These are phyloP conservation scores for Cynopterus sphinx DNA, from an alignment of 2,797 vertebrate genomes.

Conservation along the genomic window DNA sequence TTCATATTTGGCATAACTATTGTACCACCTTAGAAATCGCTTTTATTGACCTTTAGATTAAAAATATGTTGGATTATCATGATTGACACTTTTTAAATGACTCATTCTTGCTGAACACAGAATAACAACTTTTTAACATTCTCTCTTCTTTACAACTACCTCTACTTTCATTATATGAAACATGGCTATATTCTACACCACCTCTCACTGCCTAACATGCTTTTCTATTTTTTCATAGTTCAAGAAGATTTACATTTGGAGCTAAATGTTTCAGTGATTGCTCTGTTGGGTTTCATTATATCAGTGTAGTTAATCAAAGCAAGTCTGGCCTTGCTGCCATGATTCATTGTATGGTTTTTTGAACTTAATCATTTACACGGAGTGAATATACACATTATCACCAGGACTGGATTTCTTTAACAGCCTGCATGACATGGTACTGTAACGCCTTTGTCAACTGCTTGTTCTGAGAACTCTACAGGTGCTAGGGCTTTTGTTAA, in stretches of 20 bases:
- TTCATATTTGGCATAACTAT: constrained; percentile 83
- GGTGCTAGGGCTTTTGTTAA: constrained; percentile 64
- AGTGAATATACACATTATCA: constrained; percentile 87
- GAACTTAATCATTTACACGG: constrained; percentile 85
- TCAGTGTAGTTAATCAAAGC: constrained; percentile 89
- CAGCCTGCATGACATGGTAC: constrained; percentile 74
- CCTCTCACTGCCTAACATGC: constrained; percentile 84
- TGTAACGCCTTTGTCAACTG: constrained; percentile 82
- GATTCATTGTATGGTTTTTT: constrained; percentile 85
- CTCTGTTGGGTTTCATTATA: constrained; percentile 90
- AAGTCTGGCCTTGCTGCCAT: constrained; percentile 85
- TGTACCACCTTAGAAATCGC: constrained; percentile 81
- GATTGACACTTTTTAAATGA: constrained; percentile 87
- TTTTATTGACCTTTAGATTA: constrained; percentile 88
- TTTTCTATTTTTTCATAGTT: constrained; percentile 84
- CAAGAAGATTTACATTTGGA: constrained; percentile 89
- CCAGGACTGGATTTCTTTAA: constrained; percentile 81
- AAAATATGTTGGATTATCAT: constrained; percentile 86
- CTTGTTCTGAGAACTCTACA: constrained; percentile 53
- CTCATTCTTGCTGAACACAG: constrained; percentile 86
- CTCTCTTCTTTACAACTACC: constrained; percentile 80
- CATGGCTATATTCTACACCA: constrained; percentile 86
- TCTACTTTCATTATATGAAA: constrained; percentile 85
- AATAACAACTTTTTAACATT: constrained; percentile 86
- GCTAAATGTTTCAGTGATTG: constrained; percentile 90